Evolutionary conservation across 2,888 invertebrate genomes (phyloP), one percentile per base, ranked within the genome.

Genomic region (Abrostola tripartita): DNA sequence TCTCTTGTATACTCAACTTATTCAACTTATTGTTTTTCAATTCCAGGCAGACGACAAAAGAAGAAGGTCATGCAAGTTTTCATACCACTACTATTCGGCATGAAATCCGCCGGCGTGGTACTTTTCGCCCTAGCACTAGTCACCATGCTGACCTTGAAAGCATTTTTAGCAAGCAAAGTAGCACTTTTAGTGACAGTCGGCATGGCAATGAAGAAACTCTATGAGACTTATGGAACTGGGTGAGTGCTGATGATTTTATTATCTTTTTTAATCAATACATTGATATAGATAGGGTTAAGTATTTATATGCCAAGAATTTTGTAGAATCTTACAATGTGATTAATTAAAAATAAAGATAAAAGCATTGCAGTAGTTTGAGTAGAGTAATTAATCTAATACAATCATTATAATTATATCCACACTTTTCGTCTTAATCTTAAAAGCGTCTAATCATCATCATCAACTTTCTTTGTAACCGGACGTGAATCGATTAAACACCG

Each of bases 101-200:
- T 96, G 89, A 97, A 97, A 81, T 95, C 96, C 0, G 95, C 96
- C 0, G 96, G 96, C 9, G 94, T 96, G 74, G 95, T 96, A 52
- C 92, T 96, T 71, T 93, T 96, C 53, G 95, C 95, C 0, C 90
- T 96, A 65, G 95, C 96, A 42, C 92, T 96, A 0, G 95, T 97
- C 37, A 95, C 96, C 0, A 85, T 95, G 8, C 88, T 97, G 5
- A 96, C 96, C 0, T 79, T 97, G 8, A 97, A 97, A 85, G 96
- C 97, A 0, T 92, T 97, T 72, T 86, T 96, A n/a, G 95, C 97
- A 52, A 96, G 97, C 55, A 97, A 97, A 81, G 81, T 96, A 68
- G 97, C 97, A 0, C 88, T 97, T 10, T 75, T 96, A n/a, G 95
- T 96, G 10, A 96, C 97, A 0, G 91, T 94, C 0, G 93, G 95